phyloP scores from a whole-genome alignment of 1,140 invertebrate species.

The Lanistes nyassanus region DNA sequence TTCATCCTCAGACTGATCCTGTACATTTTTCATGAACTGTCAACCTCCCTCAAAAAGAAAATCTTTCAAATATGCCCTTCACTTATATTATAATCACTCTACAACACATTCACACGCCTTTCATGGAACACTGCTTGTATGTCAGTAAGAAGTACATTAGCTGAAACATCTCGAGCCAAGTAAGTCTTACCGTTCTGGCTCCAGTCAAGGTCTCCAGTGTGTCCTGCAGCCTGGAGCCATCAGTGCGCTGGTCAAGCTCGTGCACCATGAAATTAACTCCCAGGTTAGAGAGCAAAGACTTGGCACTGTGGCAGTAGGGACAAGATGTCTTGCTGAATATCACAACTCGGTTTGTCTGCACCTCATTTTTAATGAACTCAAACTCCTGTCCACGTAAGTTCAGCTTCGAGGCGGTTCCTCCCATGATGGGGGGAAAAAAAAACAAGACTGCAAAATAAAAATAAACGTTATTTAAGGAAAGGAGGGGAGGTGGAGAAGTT shows the following conservation, averaged over 20 bases:
- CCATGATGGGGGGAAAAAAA: not conserved
- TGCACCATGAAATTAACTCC: constrained; percentile 73
- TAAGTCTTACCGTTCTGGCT: constrained; percentile 76
- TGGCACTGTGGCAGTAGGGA: constrained; percentile 88
- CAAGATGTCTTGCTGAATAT: constrained; percentile 92
- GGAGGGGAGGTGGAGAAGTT: no score
- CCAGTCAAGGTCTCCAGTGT: constrained; percentile 84
- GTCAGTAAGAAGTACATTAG: not conserved
- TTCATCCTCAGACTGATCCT: no score
- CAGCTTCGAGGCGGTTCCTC: not conserved
- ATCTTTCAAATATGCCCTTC: no score
- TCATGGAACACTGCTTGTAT: not conserved
- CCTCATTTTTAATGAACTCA: constrained; percentile 28
- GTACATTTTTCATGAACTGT: no score
- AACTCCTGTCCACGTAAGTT: constrained; percentile 28
- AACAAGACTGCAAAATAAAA: no score
- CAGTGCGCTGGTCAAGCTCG: constrained; percentile 83
- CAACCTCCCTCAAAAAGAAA: no score
- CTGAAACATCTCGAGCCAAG: not conserved
- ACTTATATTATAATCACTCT: not conserved
- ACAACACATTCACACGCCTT: not conserved
- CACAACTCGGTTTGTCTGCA: constrained; percentile 72
- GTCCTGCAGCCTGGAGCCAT: constrained; percentile 81
- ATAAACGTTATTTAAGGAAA: no score
- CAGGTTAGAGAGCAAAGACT: constrained; percentile 68